phyloP scores from a whole-genome alignment of 1,140 invertebrate species.

The Nomia melanderi region DNA sequence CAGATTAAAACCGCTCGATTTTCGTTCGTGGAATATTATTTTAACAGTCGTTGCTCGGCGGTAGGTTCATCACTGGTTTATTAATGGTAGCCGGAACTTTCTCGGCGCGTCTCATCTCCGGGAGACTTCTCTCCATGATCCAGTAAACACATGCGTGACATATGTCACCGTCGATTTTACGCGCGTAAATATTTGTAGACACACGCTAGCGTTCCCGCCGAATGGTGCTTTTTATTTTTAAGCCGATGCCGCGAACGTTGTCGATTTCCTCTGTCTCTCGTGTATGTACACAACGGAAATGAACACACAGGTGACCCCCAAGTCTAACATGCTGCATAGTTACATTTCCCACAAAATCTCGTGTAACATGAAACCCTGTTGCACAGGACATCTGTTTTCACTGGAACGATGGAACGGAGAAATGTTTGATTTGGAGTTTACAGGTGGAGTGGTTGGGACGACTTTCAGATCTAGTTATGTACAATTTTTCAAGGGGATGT shows the following conservation, averaged over 20 bases:
- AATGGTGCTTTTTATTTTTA: background rate
- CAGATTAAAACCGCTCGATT: constrained; percentile 4
- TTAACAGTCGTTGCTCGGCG: background rate
- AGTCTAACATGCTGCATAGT: too few species aligned
- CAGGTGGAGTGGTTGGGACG: too few species aligned
- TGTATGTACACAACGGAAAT: background rate
- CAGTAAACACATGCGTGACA: constrained; percentile 27
- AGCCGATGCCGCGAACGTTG: too few species aligned
- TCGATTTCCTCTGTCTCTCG: background rate
- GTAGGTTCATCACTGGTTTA: background rate
- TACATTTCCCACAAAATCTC: too few species aligned
- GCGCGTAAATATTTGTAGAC: background rate
- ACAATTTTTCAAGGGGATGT: too few species aligned
- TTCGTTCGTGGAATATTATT: constrained; percentile 23
- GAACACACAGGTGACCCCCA: too few species aligned
- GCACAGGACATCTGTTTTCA: too few species aligned
- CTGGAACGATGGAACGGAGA: too few species aligned
- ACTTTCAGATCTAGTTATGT: too few species aligned
- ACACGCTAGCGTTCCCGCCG: background rate
- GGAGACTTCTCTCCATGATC: background rate
- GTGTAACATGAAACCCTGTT: too few species aligned
- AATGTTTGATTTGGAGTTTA: too few species aligned
- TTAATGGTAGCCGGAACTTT: background rate
- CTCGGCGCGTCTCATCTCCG: background rate
- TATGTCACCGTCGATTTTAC: constrained; percentile 2